These are phyloP conservation scores for Corticium candelabrum DNA, from an alignment of 37 sponge, comb jelly and placozoan species.

Conservation along the genomic window DNA sequence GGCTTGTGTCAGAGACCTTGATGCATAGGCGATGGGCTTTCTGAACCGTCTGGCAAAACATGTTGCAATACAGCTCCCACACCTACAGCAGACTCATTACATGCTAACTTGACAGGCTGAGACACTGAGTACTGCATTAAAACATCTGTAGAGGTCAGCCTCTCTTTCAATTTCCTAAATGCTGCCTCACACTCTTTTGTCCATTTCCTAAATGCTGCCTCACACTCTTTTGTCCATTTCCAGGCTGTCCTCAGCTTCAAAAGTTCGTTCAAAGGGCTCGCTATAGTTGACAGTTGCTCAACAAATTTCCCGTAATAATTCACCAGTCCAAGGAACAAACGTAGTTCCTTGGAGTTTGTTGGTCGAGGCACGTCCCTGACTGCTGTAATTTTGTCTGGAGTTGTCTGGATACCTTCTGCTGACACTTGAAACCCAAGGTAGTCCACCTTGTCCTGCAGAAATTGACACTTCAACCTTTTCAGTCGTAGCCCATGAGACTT, in stretches of 20 bases:
- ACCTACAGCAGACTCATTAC: conserved; percentile 25
- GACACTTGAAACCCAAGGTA: conserved; percentile 15
- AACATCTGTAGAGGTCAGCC: conserved; percentile 25
- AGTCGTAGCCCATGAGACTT: background rate
- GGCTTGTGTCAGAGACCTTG: conserved; percentile 14
- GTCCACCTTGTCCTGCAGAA: conserved; percentile 5
- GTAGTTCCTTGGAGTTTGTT: conserved; percentile 14
- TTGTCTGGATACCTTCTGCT: conserved; percentile 18
- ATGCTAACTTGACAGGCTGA: conserved; percentile 9
- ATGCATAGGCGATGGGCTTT: conserved; percentile 14
- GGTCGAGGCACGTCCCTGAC: conserved; percentile 14
- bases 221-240: too few relatives aligned
- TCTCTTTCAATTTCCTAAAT: conserved; percentile 25
- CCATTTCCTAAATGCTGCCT: too few relatives aligned
- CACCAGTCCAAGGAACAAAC: conserved; percentile 23
- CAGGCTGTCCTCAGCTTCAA: too few relatives aligned
- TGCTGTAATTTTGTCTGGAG: conserved; percentile 12
- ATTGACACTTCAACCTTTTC: conserved; percentile 9
- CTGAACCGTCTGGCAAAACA: background rate
- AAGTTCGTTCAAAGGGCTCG: too few relatives aligned
- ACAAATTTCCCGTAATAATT: conserved; percentile 15
- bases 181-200: conserved; percentile 3
- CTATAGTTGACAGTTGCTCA: too few relatives aligned
- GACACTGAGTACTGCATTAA: conserved; percentile 11
- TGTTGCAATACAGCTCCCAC: conserved; percentile 17